Evolutionary conservation across 2,113 vertebrate species (phyloP), one percentile per base, ranked within the genome.

Genomic region (Pedionomus torquatus): DNA sequence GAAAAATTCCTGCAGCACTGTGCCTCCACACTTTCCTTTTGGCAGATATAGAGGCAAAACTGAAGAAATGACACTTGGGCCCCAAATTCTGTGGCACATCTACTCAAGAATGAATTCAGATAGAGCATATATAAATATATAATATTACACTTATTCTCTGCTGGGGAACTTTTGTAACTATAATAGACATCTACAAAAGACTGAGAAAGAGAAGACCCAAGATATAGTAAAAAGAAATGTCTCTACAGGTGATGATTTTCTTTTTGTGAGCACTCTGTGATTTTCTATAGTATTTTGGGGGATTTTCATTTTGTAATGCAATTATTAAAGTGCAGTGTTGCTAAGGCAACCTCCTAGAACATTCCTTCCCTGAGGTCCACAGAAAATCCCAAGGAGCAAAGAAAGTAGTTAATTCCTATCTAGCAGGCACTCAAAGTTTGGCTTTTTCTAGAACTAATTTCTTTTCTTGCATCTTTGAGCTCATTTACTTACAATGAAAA

Each of bases 401-500:
- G 43, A 39, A 83, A 90, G 3, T 28, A 64, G 69, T 64, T 87
- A 83, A 87, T 83, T 70, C 26, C 25, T 77, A 75, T 30, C 19
- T 75, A 92, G 35, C 23, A 31, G 44, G 13, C 17, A 33, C 23
- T 51, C 64, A 91, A 95, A 96, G 54, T 64, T 78, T 46, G 4
- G 1, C 26, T 83, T 58, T 80, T 85, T 65, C 46, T 81, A 19
- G 65, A 95, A 95, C 10, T 68, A 77, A 90, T 93, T 89, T 95
- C 4, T 89, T 92, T 96, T 93, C 72, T 95, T n/a, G 77, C 37
- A 51, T 87, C 57, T 95, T 95, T 87, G 63, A 92, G 39, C 31
- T 97, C 80, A 89, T 95, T 97, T 97, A 96, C 84, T 96, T 96
- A 25, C 44, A 96, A 87, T 69, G 84, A 93, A 97, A 95, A 93